Conservation (phyloP, 2,113 vertebrate genomes). For the Aptenodytes patagonicus region DNA sequence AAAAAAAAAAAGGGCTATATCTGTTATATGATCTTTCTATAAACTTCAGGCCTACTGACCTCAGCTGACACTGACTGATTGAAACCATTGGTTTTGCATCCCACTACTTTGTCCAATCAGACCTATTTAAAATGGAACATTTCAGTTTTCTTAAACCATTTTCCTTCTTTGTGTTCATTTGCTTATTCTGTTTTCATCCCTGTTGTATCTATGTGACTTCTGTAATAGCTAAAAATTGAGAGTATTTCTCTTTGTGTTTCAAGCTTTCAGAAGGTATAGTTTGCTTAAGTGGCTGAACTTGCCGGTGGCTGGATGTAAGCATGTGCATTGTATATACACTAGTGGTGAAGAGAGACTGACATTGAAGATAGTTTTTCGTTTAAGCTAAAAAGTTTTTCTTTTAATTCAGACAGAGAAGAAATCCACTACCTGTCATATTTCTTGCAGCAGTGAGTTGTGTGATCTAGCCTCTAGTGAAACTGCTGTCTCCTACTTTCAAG, state of each 20-base stretch:
- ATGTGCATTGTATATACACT: neutral
- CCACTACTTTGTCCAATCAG: neutral
- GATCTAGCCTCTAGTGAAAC: neutral
- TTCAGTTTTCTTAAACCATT: neutral
- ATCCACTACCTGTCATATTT: neutral
- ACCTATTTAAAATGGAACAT: neutral
- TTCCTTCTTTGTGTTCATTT: neutral
- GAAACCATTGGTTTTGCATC: neutral
- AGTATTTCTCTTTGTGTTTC: neutral
- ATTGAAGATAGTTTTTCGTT: neutral
- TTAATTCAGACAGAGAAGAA: neutral
- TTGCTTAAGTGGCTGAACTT: neutral
- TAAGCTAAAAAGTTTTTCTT: neutral
- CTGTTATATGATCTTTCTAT: neutral
- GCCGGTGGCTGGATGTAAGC: neutral
- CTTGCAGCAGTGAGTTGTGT: neutral
- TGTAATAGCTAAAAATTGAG: neutral
- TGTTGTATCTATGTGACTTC: neutral
- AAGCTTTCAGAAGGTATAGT: neutral
- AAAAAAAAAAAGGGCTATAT: neutral
- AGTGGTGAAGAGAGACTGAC: neutral
- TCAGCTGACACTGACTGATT: neutral
- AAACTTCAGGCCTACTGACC: slow-evolving; percentile 1
- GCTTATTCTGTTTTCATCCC: neutral
- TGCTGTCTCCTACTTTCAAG: neutral